These are phyloP conservation scores for Acipenser transmontanus DNA, from an alignment of 2,797 vertebrate species.

Conservation along the genomic window DNA sequence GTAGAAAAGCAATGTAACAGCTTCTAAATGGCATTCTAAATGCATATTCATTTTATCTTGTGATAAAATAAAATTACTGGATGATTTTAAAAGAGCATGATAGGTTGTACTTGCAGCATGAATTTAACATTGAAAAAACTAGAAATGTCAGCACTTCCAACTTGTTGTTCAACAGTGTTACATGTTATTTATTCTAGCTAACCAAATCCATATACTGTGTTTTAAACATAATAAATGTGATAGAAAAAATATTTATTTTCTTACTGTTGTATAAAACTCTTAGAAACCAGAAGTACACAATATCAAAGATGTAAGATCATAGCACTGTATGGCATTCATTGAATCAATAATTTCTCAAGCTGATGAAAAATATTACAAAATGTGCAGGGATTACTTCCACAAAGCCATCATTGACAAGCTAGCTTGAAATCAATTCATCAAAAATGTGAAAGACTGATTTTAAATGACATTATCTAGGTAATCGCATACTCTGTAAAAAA, in stretches of 20 bases:
- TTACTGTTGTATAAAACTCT: conserved; percentile 91
- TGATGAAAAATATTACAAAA: conserved; percentile 44
- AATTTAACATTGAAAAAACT: conserved; percentile 63
- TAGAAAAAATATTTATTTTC: conserved; percentile 96
- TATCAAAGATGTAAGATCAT: conserved; percentile 82
- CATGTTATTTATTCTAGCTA: conserved; percentile 79
- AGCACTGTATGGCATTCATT: conserved; percentile 53
- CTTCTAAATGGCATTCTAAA: conserved; percentile 50
- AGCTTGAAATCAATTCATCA: conserved; percentile 15
- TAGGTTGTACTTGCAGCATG: conserved; percentile 82
- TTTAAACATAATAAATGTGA: conserved; percentile 87
- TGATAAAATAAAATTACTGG: conserved; percentile 60
- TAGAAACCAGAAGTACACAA: conserved; percentile 81
- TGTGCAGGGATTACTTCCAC: conserved; percentile 44
- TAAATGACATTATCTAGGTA: conserved; percentile 26
- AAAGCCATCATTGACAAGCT: conserved; percentile 35
- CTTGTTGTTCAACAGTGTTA: conserved; percentile 72
- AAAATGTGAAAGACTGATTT: conserved; percentile 27
- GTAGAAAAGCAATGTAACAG: conserved; percentile 71
- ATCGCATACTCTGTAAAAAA: conserved; percentile 29
- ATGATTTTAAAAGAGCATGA: conserved; percentile 76
- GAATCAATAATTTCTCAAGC: conserved; percentile 35
- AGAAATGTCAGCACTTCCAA: conserved; percentile 77
- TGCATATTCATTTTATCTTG: conserved; percentile 70
- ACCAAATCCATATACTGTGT: conserved; percentile 84